phyloP scores from a whole-genome alignment of 2,888 invertebrate genomes.

The Mesoligia furuncula region DNA sequence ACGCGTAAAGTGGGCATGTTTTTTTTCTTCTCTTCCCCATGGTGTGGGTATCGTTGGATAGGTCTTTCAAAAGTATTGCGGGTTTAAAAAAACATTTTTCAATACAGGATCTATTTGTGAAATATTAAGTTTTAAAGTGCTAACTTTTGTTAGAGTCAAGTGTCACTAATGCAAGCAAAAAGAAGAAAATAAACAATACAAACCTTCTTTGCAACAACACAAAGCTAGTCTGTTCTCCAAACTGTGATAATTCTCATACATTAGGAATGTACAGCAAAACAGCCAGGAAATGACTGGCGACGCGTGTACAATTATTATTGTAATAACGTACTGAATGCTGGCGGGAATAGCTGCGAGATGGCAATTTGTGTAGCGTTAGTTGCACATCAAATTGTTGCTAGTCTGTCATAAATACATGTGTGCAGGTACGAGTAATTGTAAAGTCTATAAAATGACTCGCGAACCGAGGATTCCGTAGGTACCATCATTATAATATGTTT shows the following conservation, averaged over 20 bases:
- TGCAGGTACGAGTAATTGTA: neutral
- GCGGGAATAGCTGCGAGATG: neutral
- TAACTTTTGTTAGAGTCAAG: too few species aligned
- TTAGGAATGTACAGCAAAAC: neutral
- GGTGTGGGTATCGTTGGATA: too few species aligned
- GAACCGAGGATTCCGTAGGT: too few species aligned
- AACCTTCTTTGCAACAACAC: neutral
- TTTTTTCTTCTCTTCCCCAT: too few species aligned
- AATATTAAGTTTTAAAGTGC: too few species aligned
- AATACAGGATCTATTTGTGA: too few species aligned
- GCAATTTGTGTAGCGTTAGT: neutral
- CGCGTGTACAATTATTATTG: constrained; percentile 20
- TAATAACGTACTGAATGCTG: constrained; percentile 18
- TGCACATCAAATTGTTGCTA: neutral
- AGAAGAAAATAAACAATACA: neutral
- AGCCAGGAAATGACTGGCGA: constrained; percentile 20
- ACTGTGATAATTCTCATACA: constrained; percentile 14
- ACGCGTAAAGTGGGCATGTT: too few species aligned
- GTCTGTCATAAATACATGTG: too few species aligned
- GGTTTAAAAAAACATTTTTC: too few species aligned
- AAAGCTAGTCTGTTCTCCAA: neutral
- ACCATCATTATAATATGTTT: too few species aligned
- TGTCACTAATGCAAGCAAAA: neutral
- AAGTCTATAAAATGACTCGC: neutral
- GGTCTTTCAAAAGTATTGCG: too few species aligned